A percentile compares a stretch with the other conserved stretches of the same genome.
phyloP scores from a whole-genome alignment of 1,140 invertebrate genomes.

The Eriocheir sinensis region DNA sequence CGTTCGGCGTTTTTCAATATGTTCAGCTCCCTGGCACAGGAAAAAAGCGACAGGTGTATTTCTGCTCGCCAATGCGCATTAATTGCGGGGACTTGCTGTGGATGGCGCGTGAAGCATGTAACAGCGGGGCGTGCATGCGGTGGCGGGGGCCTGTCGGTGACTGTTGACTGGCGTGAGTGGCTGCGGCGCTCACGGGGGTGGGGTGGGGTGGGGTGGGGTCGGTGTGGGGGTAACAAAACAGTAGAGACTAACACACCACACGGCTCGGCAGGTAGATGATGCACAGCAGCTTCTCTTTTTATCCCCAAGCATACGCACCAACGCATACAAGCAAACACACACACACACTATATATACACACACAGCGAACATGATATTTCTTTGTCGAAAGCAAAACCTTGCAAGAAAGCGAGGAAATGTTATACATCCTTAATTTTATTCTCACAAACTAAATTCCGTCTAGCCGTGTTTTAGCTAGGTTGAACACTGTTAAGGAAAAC shows the following conservation, averaged over 20 bases:
- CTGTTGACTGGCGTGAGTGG: conserved; percentile 10
- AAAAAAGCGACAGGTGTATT: conserved; percentile 10
- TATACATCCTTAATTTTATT: no score
- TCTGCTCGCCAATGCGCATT: neutral
- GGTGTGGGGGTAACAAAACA: neutral
- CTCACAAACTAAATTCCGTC: no score
- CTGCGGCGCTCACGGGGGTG: neutral
- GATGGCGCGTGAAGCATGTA: neutral
- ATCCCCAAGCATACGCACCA: neutral
- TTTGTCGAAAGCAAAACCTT: no score
- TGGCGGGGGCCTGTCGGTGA: neutral
- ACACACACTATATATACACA: conserved; percentile 24
- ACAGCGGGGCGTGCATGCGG: neutral
- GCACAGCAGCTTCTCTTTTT: no score
- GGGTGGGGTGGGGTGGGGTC: no score
- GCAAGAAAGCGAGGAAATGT: no score
- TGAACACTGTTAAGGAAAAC: no score
- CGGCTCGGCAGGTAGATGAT: no score
- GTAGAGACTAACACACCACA: no score
- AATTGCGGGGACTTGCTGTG: conserved; percentile 33
- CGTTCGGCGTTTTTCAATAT: neutral
- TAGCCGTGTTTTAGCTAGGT: no score
- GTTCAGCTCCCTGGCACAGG: neutral
- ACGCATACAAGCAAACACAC: neutral
- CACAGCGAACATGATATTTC: no score